Percentiles rank a stretch among this genome's conserved stretches.
Evolutionary conservation across 2,113 vertebrate genomes (phyloP).

Genomic region (Riparia riparia): DNA sequence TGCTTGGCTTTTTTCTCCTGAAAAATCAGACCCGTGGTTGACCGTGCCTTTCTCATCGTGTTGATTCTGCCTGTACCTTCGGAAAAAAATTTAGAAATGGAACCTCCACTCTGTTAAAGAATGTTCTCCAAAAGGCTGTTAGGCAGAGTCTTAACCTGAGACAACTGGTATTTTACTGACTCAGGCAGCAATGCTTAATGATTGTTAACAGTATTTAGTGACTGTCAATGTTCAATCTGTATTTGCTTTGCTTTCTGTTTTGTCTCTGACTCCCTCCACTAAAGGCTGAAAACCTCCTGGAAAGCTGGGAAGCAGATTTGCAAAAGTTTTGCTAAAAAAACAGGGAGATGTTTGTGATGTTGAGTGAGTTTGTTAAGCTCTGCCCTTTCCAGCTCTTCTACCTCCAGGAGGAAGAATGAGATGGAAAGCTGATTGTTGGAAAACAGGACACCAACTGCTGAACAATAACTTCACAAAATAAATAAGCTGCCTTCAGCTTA

Average conservation of each 20-base stretch:
- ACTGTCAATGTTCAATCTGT: constrained; percentile 6
- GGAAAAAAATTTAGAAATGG: background rate
- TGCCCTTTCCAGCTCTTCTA: background rate
- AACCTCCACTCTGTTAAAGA: background rate
- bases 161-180: background rate
- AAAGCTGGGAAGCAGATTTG: background rate
- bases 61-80: background rate
- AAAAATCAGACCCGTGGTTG: background rate
- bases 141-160: background rate
- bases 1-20: background rate
- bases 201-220: background rate
- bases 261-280: background rate
- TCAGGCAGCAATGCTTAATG: background rate
- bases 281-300: background rate
- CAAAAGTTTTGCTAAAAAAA: background rate
- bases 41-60: background rate
- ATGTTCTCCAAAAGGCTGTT: background rate
- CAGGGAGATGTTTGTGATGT: background rate
- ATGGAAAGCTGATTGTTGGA: background rate
- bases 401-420: background rate
- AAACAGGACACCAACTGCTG: background rate
- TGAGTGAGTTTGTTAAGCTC: fast-evolving
- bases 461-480: background rate
- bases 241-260: background rate
- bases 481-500: background rate